phyloP scores from a whole-genome alignment of 2,113 vertebrate species.

The Ptyas mucosa region DNA sequence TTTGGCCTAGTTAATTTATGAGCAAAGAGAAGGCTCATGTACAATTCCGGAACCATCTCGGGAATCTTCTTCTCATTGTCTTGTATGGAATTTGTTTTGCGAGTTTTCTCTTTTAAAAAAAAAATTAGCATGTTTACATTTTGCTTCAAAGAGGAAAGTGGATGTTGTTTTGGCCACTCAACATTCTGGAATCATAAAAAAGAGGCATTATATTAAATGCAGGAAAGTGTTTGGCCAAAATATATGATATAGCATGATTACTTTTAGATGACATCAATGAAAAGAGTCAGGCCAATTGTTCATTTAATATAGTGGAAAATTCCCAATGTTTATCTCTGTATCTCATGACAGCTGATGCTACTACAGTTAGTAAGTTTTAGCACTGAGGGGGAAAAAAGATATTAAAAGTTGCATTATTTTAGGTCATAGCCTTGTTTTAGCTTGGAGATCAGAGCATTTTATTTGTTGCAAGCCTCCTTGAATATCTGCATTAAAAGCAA shows the following conservation, averaged over 20 bases:
- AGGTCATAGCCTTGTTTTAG: neutral
- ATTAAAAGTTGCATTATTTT: neutral
- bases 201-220: neutral
- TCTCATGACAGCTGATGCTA: neutral
- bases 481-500: neutral
- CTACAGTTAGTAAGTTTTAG: neutral
- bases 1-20: conserved; percentile 5
- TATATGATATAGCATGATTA: neutral
- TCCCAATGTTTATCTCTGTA: neutral
- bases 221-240: neutral
- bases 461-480: neutral
- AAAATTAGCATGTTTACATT: neutral
- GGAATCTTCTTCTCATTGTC: neutral
- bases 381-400: neutral
- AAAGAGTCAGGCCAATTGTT: neutral
- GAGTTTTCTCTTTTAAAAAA: neutral
- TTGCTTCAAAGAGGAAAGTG: neutral
- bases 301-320: neutral
- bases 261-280: neutral
- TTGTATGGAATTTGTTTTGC: neutral
- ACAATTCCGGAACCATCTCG: neutral
- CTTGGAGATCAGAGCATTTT: neutral
- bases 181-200: neutral
- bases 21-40: neutral
- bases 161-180: neutral